Conservation (phyloP, 2,888 invertebrate species). For the Lathronympha strigana region DNA sequence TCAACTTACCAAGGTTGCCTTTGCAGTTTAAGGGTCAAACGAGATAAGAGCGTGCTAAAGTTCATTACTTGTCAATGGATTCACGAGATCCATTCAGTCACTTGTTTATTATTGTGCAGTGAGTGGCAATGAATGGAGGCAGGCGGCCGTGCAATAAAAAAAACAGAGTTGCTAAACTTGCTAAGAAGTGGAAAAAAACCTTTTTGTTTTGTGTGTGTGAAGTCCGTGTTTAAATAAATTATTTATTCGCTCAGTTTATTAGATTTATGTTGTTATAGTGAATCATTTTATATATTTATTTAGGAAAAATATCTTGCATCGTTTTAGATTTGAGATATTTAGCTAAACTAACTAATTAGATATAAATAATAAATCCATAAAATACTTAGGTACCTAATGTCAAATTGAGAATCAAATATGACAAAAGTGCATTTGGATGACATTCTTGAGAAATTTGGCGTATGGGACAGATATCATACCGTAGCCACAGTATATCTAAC, state of each 20-base stretch:
- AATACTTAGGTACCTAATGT: background rate
- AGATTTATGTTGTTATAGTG: background rate
- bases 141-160: conserved; percentile 3
- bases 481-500: background rate
- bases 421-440: conserved; percentile 31
- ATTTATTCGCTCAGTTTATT: no score
- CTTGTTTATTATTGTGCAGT: conserved; percentile 16
- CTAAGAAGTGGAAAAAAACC: background rate
- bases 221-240: no score
- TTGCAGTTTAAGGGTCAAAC: background rate
- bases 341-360: no score
- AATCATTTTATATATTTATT: background rate
- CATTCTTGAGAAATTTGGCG: conserved; percentile 30
- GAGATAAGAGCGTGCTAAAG: background rate
- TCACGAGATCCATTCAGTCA: conserved; percentile 12
- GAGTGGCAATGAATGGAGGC: conserved; percentile 3
- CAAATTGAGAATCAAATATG: conserved; percentile 5
- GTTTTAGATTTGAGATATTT: no score
- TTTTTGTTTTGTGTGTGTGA: background rate
- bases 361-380: background rate
- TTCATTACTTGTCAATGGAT: conserved; percentile 7
- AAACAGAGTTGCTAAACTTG: background rate
- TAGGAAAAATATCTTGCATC: no score
- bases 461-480: conserved; percentile 34
- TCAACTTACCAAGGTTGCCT: background rate